Conservation (phyloP, 1,140 invertebrate genomes). For the Hylyphantes graminicola region DNA sequence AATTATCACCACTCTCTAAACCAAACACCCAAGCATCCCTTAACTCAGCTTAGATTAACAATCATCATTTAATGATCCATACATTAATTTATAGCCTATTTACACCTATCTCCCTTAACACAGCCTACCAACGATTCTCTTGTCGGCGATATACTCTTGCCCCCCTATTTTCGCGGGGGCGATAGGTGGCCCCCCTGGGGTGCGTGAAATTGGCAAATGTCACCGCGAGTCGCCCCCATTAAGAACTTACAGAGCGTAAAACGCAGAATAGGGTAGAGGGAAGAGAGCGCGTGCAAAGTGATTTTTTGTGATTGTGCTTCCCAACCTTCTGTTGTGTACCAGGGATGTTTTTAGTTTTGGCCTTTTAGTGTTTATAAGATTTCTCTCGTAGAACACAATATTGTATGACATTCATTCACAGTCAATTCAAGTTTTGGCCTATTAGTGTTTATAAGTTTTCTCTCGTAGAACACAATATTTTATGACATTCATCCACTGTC, state of each 20-base stretch:
- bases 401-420: too few species aligned
- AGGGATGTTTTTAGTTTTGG: neutral
- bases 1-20: neutral
- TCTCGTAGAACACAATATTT: too few species aligned
- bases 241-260: constrained; percentile 25
- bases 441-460: too few species aligned
- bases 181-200: constrained; percentile 18
- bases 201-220: constrained; percentile 57
- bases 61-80: constrained; percentile 38
- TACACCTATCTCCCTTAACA: constrained; percentile 1
- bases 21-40: too few species aligned
- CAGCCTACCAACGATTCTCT: constrained; percentile 15
- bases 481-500: too few species aligned
- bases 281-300: neutral
- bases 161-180: neutral
- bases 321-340: neutral
- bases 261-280: constrained; percentile 11
- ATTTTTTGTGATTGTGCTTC: too few species aligned
- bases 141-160: constrained; percentile 7
- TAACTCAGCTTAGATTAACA: neutral
- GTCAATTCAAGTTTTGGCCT: too few species aligned
- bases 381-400: neutral
- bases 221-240: constrained; percentile 45
- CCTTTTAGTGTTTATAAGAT: neutral
- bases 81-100: constrained; percentile 27